phyloP scores from a whole-genome alignment of 2,888 invertebrate species.

The Pogonocherus hispidulus region DNA sequence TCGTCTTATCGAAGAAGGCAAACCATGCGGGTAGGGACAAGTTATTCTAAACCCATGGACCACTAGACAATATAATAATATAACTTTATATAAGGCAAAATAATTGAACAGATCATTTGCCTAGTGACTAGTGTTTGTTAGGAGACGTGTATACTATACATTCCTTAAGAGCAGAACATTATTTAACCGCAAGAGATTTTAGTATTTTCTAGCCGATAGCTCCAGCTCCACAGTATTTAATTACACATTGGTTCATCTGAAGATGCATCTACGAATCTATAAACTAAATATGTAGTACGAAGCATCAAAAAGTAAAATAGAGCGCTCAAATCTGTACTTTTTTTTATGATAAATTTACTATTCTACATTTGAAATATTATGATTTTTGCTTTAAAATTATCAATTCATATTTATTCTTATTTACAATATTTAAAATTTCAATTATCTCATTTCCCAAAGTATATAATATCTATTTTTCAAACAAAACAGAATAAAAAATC shows the following conservation, averaged over 20 bases:
- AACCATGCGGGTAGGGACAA: constrained; percentile 11
- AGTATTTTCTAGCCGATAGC: not conserved
- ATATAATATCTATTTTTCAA: too few relatives aligned
- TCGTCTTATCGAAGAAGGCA: not conserved
- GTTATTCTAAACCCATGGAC: not conserved
- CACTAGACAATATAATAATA: not conserved
- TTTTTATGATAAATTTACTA: too few relatives aligned
- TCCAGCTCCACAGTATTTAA: not conserved
- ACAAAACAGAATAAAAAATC: too few relatives aligned
- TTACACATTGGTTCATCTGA: not conserved
- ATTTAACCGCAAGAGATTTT: constrained; percentile 1
- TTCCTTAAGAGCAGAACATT: not conserved
- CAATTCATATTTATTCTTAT: too few relatives aligned
- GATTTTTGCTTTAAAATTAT: too few relatives aligned
- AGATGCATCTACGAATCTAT: too few relatives aligned
- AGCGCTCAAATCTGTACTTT: too few relatives aligned
- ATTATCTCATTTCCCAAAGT: too few relatives aligned
- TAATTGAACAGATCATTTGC: not conserved
- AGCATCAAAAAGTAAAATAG: too few relatives aligned
- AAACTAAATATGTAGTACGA: too few relatives aligned
- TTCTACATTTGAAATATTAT: too few relatives aligned
- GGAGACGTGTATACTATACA: constrained; percentile 1
- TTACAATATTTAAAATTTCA: too few relatives aligned
- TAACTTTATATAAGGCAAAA: not conserved
- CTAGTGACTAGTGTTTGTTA: not conserved